phyloP scores from a whole-genome alignment of 1,140 invertebrate genomes.

The Atta cephalotes region DNA sequence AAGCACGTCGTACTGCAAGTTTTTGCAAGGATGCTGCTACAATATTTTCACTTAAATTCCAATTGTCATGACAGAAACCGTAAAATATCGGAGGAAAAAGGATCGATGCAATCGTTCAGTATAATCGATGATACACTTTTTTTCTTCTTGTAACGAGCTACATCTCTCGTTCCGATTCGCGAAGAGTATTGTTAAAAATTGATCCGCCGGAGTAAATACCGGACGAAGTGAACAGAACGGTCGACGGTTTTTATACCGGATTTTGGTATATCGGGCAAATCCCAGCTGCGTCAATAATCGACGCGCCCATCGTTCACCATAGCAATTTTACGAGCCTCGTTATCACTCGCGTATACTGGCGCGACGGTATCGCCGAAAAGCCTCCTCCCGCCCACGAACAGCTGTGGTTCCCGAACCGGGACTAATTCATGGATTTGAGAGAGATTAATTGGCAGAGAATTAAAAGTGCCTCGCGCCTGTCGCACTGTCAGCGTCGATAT shows the following conservation, averaged over 20 bases:
- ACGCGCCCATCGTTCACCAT: slow-evolving; percentile 52
- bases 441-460: slow-evolving; percentile 61
- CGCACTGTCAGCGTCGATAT: slow-evolving; percentile 36
- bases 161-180: slow-evolving; percentile 37
- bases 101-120: not conserved
- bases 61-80: not conserved
- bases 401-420: slow-evolving; percentile 40
- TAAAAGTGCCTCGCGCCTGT: slow-evolving; percentile 38
- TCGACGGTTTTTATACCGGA: slow-evolving; percentile 40
- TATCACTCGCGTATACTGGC: slow-evolving; percentile 37
- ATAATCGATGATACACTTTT: not conserved
- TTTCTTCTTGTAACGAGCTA: not conserved
- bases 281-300: slow-evolving; percentile 60
- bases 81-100: not conserved
- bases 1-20: not conserved
- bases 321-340: slow-evolving; percentile 61
- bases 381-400: slow-evolving; percentile 25
- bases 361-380: slow-evolving; percentile 46
- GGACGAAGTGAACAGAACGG: slow-evolving; percentile 47
- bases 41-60: not conserved
- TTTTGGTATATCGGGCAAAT: slow-evolving; percentile 57
- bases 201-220: slow-evolving; percentile 43
- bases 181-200: slow-evolving; percentile 48
- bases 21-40: not conserved
- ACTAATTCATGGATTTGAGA: slow-evolving; percentile 50